A percentile compares a stretch with the other conserved stretches of the same genome.
phyloP scores from a whole-genome alignment of 2,888 invertebrate species.

The Amblyjoppa proteus region DNA sequence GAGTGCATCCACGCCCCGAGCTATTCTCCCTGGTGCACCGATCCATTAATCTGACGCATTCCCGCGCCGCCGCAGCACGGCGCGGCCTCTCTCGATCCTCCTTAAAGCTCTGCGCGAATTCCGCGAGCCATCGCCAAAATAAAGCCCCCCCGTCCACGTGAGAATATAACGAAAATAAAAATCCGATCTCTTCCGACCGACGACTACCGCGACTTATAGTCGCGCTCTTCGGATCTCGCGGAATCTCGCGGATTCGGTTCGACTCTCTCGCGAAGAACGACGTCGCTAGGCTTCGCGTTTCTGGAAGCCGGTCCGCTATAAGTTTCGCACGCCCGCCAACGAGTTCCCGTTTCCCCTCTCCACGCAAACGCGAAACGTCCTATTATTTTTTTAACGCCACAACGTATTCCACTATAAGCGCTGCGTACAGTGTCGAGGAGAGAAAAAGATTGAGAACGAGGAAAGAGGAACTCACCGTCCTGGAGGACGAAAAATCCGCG shows the following conservation, averaged over 20 bases:
- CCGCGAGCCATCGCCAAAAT: conserved; percentile 50
- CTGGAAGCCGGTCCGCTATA: conserved; percentile 15
- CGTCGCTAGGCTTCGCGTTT: conserved; percentile 20
- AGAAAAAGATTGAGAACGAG: conserved; percentile 67
- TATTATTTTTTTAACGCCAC: conserved; percentile 82
- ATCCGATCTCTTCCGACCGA: conserved; percentile 28
- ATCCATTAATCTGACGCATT: conserved; percentile 66
- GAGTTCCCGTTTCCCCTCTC: conserved; percentile 5
- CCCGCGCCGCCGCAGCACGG: conserved; percentile 35
- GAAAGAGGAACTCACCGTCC: conserved; percentile 30
- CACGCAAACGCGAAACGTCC: conserved; percentile 59
- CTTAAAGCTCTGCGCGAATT: conserved; percentile 40
- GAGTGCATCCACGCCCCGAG: conserved; percentile 39
- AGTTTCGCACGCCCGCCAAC: conserved; percentile 58
- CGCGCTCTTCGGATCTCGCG: conserved; percentile 66
- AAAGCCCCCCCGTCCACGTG: conserved; percentile 12
- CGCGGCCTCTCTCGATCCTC: conserved; percentile 44
- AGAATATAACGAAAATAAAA: conserved; percentile 56
- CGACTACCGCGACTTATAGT: conserved; percentile 24
- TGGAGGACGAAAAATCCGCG: conserved; percentile 60
- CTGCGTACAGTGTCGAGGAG: conserved; percentile 55
- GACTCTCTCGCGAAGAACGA: conserved; percentile 9
- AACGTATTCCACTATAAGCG: conserved; percentile 70
- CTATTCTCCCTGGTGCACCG: conserved; percentile 30
- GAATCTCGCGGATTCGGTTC: conserved; percentile 70